Evolutionary conservation across 1,140 invertebrate genomes (phyloP).

Genomic region (Procambarus clarkii): DNA sequence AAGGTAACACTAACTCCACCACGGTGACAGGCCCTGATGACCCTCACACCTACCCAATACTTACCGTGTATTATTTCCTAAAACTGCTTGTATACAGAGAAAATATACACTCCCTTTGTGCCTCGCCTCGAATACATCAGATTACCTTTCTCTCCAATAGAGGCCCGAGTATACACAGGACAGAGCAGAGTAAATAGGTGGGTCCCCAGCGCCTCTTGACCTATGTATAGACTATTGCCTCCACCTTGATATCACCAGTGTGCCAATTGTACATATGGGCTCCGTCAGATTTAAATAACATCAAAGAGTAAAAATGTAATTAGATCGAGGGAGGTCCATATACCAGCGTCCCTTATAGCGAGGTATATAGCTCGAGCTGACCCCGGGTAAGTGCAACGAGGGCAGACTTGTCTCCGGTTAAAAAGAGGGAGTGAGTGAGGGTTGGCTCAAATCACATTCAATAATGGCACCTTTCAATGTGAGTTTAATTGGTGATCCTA

Average conservation of each 20-base stretch:
- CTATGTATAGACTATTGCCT: not conserved
- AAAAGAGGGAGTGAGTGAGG: not conserved
- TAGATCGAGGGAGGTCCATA: not conserved
- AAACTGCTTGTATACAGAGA: not conserved
- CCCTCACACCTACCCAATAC: not conserved
- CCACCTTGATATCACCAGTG: conserved; percentile 13
- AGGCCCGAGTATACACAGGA: not conserved
- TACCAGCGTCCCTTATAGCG: not conserved
- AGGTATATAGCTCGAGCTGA: not conserved
- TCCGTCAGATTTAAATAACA: conserved; percentile 39
- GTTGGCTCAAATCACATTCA: conserved; percentile 3
- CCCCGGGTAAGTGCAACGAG: not conserved
- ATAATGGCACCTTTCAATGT: conserved; percentile 20
- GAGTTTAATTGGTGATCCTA: conserved; percentile 34
- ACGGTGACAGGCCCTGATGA: too few relatives aligned
- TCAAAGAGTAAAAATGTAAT: conserved; percentile 43
- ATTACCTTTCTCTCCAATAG: not conserved
- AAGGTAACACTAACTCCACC: too few relatives aligned
- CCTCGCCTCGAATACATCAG: not conserved
- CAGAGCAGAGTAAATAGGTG: not conserved
- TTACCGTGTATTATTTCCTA: not conserved
- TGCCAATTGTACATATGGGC: conserved; percentile 34
- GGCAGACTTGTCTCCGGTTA: conserved; percentile 1
- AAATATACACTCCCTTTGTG: not conserved
- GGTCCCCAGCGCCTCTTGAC: not conserved